phyloP scores from a whole-genome alignment of 2,888 invertebrate genomes.

The Chrysolina americana region DNA sequence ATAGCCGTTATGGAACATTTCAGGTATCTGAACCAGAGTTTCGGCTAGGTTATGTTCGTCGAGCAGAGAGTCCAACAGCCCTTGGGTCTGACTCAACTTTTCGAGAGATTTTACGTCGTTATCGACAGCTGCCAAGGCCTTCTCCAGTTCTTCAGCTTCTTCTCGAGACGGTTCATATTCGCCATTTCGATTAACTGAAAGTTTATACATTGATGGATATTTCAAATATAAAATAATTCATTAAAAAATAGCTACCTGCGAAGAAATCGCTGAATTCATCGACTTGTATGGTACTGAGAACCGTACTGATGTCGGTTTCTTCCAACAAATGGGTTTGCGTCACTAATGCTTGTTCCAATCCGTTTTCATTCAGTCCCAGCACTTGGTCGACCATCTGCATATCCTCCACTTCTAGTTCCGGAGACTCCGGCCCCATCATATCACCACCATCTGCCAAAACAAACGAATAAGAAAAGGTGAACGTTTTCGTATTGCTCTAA shows the following conservation, averaged over 20 bases:
- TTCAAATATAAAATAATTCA: neutral
- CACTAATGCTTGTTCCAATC: conserved; percentile 76
- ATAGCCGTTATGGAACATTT: conserved; percentile 69
- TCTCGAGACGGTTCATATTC: conserved; percentile 82
- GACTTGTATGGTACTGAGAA: conserved; percentile 83
- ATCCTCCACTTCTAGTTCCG: conserved; percentile 67
- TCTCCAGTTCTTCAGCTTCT: conserved; percentile 90
- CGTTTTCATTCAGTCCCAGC: conserved; percentile 72
- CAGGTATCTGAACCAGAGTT: conserved; percentile 68
- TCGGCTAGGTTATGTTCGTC: conserved; percentile 74
- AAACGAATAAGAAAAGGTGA: conserved; percentile 12
- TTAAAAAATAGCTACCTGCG: conserved; percentile 72
- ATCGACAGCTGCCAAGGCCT: conserved; percentile 85
- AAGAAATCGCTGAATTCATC: conserved; percentile 89
- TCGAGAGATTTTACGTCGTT: conserved; percentile 81
- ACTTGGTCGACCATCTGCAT: conserved; percentile 75
- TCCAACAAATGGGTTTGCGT: conserved; percentile 78
- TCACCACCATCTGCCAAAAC: conserved; percentile 42
- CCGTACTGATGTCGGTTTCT: conserved; percentile 83
- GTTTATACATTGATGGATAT: neutral
- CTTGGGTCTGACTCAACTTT: conserved; percentile 76
- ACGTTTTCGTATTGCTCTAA: neutral
- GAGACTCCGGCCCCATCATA: conserved; percentile 55
- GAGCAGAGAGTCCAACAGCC: conserved; percentile 75
- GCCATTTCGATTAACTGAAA: conserved; percentile 78